Evolutionary conservation across 2,113 vertebrate species (phyloP), one percentile per base, ranked within the genome.

Genomic region (Theristicus caerulescens): DNA sequence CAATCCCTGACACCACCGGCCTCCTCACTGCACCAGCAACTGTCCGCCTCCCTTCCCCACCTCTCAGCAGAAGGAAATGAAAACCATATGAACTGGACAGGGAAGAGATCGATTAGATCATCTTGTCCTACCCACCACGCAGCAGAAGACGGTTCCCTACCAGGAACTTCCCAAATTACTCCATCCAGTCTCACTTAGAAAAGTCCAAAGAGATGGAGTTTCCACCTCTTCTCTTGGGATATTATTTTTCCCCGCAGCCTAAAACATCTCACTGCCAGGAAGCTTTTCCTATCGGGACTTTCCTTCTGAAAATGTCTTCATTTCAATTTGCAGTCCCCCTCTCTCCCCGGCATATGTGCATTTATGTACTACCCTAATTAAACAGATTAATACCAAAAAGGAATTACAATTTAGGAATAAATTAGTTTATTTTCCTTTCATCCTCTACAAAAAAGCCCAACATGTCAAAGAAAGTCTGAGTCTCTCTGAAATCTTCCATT

Each of bases 381-480:
- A 96, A 95, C 87, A 80, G 38, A 91, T 94, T 88, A 79, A 80
- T 65, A 77, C 51, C 57, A 83, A 85, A 92, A 82, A 91, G 71
- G 87, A 94, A 96, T 90, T 88, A 85, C 17, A 77, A 88, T 95
- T 90, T 73, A 38, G 32, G 93, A 95, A 96, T 95, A 96, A 93
- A 95, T 97, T 87, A 94, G 51, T 72, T 89, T 82, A 31, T 91
- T 97, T 93, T 85, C 81, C 93, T 97, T 97, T 97, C 51, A 95
- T 95, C 91, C 71, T 93, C 66, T 12, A 55, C 1, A 19, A 88
- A 78, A 95, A 80, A 83, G 46, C 82, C 42, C 74, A 67, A 66
- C 16, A 15, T 52, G 81, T 74, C 94, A 95, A 83, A 93, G 76
- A 29, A 82, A 93, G 66, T 13, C 78, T 16, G 58, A 89, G 34